Base-by-base conservation (phyloP, 2,888 invertebrate genomes). In the Villa cingulata region DNA sequence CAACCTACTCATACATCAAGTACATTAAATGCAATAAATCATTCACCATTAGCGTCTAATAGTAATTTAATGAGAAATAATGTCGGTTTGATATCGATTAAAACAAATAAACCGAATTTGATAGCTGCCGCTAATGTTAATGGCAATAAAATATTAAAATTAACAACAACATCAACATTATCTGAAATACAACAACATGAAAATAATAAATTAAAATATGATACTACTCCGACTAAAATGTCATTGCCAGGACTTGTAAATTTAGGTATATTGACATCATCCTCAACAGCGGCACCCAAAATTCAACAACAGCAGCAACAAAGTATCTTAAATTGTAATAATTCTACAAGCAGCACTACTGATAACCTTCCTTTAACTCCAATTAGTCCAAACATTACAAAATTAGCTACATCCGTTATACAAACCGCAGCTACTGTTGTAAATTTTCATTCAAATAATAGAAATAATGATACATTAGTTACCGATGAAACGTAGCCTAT, bases 231-330 rank as follows among this genome's bases (percentile, higher is more conserved):
- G 46, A 62, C 62, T 46, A 66, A 66, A 59, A 61, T 66, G 47
- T 64, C 66, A 45, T 54, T 69, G 55, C 69, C 69, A 51, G 66
- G 65, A 60, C 61, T 70, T 55, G 68, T 70, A 50, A 69, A 69
- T 65, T 56, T 70, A 56, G 74, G 73, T 39, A 65, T 75, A 43
- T 61, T 76, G 39, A 74, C 76, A 18, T 74, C 76, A 12, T 69
- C 65, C 49, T 70, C 74, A 37, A 72, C 75, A 48, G 69, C 75
- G 57, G 69, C 68, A 57, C 66, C 66, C 58, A 64, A 64, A 44
- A 63, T 64, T 42, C 54, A 41, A 48, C 51, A 51, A 55, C 54
- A 59, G 56, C 52, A 57, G 49, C 61, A 58, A 50, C 45, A 52
- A 23, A 48, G 41, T 46, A 45, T 49, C 29, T 45, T 38, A 19